phyloP scores from a whole-genome alignment of 35 echinoderm and acorn worm species.

The Nesometra sesokonis region DNA sequence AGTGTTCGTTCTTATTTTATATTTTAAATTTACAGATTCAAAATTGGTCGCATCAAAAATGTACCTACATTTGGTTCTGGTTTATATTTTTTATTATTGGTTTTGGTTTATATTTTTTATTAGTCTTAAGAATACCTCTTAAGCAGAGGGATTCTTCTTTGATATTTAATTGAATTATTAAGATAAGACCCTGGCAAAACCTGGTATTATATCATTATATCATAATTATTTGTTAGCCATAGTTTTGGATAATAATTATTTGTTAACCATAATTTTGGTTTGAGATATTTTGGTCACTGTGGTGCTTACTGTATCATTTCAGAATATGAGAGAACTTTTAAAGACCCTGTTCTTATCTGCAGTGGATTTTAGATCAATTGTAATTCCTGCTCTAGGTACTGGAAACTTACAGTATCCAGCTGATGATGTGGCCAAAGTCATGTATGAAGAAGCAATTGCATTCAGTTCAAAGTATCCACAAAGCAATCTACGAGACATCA shows the following conservation, averaged over 20 bases:
- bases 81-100: no score
- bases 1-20: no score
- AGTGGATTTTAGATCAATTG: constrained; percentile 12
- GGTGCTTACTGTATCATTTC: no score
- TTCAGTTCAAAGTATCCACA: constrained; percentile 15
- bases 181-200: no score
- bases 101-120: no score
- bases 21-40: no score
- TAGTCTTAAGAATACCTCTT: no score
- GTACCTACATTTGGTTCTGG: no score
- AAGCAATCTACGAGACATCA: constrained; percentile 14
- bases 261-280: neutral
- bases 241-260: neutral
- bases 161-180: no score
- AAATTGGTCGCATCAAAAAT: no score
- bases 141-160: neutral
- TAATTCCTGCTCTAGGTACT: constrained; percentile 44
- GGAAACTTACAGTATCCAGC: constrained; percentile 21
- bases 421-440: constrained; percentile 16
- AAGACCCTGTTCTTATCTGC: neutral
- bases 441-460: constrained; percentile 36
- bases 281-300: no score
- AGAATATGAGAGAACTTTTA: neutral
- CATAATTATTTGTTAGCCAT: neutral
- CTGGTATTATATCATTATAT: neutral